Evolutionary conservation across 2,888 invertebrate species (phyloP), one percentile per base, ranked within the genome.

Genomic region (Mantis religiosa): DNA sequence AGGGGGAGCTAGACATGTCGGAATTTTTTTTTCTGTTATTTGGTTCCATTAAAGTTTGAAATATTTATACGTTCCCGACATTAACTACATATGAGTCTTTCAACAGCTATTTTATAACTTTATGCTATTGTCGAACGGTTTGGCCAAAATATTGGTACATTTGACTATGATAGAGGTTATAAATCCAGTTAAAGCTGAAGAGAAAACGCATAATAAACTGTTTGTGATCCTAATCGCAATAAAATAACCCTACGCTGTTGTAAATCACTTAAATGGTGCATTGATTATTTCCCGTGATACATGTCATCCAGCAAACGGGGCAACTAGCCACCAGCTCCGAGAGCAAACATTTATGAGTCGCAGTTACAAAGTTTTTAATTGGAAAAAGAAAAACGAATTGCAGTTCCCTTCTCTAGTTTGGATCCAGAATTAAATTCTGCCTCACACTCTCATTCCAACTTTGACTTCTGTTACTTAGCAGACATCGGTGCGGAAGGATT

Each of bases 361-460:
- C 54, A 71, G 30, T 34, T 30, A 86, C 86, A 89, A 89, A 89
- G 83, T 89, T 89, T 88, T 89, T 87, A 89, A 87, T 89, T 87
- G 83, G 83, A 89, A 34, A 71, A 71, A 71, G 54, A 71, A 71
- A 71, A 71, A 71, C 20, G 54, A 71, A 25, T 71, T 71, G 25
- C 15, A 71, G 54, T 6, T 20, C 54, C 6, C 54, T 71, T 20
- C 20, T 71, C 54, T 6, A 6, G 54, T 71, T 71, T 20, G 54
- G 54, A 15, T 71, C 15, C 54, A 71, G 54, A 71, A 71, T 71
- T 71, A 71, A 71, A 71, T 71, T 71, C 54, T 71, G 25, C 54
- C 54, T 71, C 54, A 71, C 54, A 71, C 54, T 25, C 54, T 71
- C 54, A 6, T 6, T 25, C 54, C 54, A 71, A 71, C 54, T 71